Evolutionary conservation across 1,140 invertebrate genomes (phyloP).

Genomic region (Drusus annulatus): DNA sequence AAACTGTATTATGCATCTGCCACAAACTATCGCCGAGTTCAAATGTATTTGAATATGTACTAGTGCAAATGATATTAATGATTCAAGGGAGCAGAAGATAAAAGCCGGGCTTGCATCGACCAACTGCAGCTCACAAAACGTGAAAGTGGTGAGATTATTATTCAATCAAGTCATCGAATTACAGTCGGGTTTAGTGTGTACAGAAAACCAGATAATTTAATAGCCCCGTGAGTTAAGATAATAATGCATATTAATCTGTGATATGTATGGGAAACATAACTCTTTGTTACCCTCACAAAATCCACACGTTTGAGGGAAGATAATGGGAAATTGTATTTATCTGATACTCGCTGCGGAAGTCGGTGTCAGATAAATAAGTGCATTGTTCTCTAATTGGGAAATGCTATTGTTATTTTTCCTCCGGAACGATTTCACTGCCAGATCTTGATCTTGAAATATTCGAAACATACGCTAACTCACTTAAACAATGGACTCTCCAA

Average conservation of each 20-base stretch:
- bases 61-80: too few species aligned
- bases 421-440: slow-evolving; percentile 30
- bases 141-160: not conserved
- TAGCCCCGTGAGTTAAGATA: not conserved
- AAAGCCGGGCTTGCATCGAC: too few species aligned
- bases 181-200: not conserved
- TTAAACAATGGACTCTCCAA: too few species aligned
- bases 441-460: slow-evolving; percentile 12
- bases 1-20: too few species aligned
- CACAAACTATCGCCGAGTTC: too few species aligned
- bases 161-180: not conserved
- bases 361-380: not conserved
- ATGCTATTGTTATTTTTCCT: not conserved
- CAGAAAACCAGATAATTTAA: not conserved
- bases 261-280: not conserved
- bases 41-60: too few species aligned
- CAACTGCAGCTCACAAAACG: not conserved
- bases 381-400: slow-evolving; percentile 18
- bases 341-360: not conserved
- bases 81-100: too few species aligned
- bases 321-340: not conserved
- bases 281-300: not conserved
- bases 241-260: not conserved
- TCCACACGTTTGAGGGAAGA: not conserved
- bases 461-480: too few species aligned